Evolutionary conservation across 2,888 invertebrate species (phyloP).

Genomic region (Saturnia japonica): DNA sequence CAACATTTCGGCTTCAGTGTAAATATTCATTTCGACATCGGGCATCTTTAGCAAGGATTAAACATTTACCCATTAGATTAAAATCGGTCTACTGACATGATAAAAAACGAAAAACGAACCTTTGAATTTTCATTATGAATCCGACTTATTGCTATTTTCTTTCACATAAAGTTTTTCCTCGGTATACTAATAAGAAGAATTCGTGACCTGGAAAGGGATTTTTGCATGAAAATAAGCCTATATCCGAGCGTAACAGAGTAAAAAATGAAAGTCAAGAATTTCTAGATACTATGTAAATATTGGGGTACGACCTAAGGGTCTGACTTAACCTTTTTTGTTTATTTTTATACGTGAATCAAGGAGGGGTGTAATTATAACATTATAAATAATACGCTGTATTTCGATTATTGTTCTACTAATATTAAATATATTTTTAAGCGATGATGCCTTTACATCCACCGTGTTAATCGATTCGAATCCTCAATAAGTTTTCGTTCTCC

Average conservation of each 20-base stretch:
- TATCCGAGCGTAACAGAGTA: constrained; percentile 33
- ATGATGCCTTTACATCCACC: no score
- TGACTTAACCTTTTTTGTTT: constrained; percentile 36
- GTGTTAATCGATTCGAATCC: no score
- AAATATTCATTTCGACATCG: no score
- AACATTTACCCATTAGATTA: not conserved
- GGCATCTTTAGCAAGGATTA: no score
- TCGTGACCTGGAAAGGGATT: not conserved
- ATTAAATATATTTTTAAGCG: not conserved
- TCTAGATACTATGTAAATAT: constrained; percentile 57
- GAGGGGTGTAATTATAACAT: constrained; percentile 10
- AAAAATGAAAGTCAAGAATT: constrained; percentile 55
- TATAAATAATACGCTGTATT: not conserved
- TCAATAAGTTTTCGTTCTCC: no score
- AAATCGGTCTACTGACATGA: not conserved
- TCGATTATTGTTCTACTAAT: not conserved
- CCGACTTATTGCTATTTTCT: not conserved
- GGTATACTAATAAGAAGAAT: not conserved
- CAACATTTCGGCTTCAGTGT: no score
- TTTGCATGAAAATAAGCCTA: not conserved
- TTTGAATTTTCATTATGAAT: not conserved
- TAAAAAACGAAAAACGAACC: not conserved
- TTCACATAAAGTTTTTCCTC: not conserved
- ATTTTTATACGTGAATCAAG: constrained; percentile 33
- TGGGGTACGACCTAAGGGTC: constrained; percentile 49